A percentile compares a stretch with the other conserved stretches of the same genome.
These are phyloP conservation scores for Malurus elegans DNA, from an alignment of 2,113 vertebrate species.

Conservation along the genomic window DNA sequence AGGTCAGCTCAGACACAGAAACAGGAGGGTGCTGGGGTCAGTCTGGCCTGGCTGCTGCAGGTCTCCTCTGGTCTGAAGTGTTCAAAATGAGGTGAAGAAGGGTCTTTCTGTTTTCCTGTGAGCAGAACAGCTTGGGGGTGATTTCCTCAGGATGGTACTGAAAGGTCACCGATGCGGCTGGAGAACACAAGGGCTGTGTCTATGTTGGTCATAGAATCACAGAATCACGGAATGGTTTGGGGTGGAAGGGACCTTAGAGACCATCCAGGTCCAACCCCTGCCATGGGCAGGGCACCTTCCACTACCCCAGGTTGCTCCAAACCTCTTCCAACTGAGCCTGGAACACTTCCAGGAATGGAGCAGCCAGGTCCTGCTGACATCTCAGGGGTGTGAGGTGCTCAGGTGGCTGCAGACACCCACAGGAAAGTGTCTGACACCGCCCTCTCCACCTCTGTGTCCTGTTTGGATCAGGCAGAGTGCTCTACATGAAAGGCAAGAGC, in stretches of 20 bases:
- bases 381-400: fast-evolving
- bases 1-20: background rate
- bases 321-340: fast-evolving
- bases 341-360: fast-evolving
- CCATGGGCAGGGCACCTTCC: background rate
- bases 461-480: background rate
- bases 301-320: fast-evolving
- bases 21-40: background rate
- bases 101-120: background rate
- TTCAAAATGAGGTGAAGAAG: background rate
- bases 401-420: background rate
- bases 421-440: background rate
- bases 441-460: background rate
- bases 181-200: fast-evolving
- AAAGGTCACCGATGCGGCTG: fast-evolving
- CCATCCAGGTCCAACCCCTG: background rate
- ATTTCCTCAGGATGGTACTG: background rate
- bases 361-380: background rate
- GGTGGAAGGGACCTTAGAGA: fast-evolving
- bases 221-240: background rate
- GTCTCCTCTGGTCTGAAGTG: background rate
- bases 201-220: background rate
- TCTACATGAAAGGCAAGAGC: fast-evolving
- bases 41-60: background rate
- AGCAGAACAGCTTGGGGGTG: background rate